Evolutionary conservation across 2,113 vertebrate genomes (phyloP).

Genomic region (human): GRCh38 chr1:71396001-71396500

Average conservation of each 20-base stretch:
- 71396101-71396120: background rate
- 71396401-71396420: background rate
- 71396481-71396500: background rate
- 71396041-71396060: background rate
- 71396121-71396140: background rate
- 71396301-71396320: background rate
- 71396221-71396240: background rate
- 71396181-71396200: no score
- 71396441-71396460: background rate
- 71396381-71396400: background rate
- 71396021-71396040: background rate
- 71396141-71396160: no score
- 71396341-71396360: background rate
- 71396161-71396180: background rate
- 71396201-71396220: background rate
- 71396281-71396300: background rate
- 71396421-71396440: background rate
- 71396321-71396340: background rate
- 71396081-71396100: background rate
- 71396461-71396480: background rate
- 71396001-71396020: background rate
- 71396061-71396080: background rate
- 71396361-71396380: background rate
- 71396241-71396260: background rate
- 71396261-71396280: background rate